phyloP scores from a whole-genome alignment of 2,113 vertebrate genomes.

The Entomyzon cyanotis region DNA sequence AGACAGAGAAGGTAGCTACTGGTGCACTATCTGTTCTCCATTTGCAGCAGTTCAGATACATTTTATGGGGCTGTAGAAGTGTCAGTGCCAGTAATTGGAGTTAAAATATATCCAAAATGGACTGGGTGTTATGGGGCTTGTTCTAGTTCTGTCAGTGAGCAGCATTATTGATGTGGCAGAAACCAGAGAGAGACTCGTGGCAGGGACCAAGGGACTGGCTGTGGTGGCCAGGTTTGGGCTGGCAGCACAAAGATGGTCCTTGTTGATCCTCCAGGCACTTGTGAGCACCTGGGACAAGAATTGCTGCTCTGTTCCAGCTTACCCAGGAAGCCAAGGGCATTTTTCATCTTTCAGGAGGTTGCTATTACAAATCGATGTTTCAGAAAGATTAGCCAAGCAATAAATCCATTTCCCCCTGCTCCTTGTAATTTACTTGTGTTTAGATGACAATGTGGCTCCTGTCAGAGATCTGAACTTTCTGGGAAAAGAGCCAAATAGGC shows the following conservation, averaged over 20 bases:
- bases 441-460: background rate
- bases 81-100: background rate
- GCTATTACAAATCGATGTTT: background rate
- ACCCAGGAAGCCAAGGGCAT: background rate
- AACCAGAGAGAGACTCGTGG: background rate
- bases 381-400: conserved; percentile 6
- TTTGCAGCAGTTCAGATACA: background rate
- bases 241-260: background rate
- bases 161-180: background rate
- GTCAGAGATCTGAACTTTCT: background rate
- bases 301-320: background rate
- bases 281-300: background rate
- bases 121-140: background rate
- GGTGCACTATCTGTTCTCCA: background rate
- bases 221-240: background rate
- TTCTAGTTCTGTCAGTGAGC: background rate
- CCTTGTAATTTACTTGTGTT: conserved; percentile 16
- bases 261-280: background rate
- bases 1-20: background rate
- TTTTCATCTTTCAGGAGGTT: conserved; percentile 8
- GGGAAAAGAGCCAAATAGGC: background rate
- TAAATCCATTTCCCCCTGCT: background rate
- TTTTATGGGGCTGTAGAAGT: background rate
- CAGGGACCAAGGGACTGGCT: background rate
- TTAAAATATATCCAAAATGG: background rate